These are phyloP conservation scores for Parapsyche elsis DNA, from an alignment of 1,140 invertebrate species.

Conservation along the genomic window DNA sequence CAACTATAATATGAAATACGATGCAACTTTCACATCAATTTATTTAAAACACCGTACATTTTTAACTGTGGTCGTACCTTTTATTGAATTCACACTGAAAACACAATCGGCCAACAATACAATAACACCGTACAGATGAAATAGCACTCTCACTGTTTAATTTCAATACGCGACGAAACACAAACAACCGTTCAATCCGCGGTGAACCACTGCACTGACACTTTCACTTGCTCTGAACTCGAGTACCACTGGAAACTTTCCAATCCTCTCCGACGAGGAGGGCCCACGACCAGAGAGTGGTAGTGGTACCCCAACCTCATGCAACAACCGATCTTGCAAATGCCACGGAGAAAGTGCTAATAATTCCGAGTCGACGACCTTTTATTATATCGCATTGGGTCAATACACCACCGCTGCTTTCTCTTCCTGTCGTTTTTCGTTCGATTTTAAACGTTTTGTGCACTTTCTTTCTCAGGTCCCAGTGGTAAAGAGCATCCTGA, in stretches of 20 bases:
- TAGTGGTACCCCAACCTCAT: slow-evolving; percentile 14
- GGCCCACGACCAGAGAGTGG: slow-evolving; percentile 5
- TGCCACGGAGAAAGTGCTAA: slow-evolving; percentile 35
- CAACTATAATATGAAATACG: too few species aligned
- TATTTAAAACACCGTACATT: not conserved
- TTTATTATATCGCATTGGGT: not conserved
- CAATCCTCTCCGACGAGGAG: slow-evolving; percentile 42
- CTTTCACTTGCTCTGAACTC: slow-evolving; percentile 49
- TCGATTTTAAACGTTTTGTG: not conserved
- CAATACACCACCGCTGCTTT: slow-evolving; percentile 20
- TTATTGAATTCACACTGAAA: not conserved
- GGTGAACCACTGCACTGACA: slow-evolving; percentile 49
- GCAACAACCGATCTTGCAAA: slow-evolving; percentile 42
- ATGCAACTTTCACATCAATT: not conserved
- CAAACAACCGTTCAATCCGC: slow-evolving; percentile 27
- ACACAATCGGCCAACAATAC: not conserved
- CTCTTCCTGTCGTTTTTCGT: slow-evolving; percentile 20
- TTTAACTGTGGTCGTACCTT: not conserved
- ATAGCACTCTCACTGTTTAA: slow-evolving; percentile 5
- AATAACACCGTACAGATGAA: too few species aligned
- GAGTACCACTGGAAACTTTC: slow-evolving; percentile 46
- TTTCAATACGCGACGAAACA: not conserved
- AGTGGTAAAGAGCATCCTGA: slow-evolving; percentile 63
- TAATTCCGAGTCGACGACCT: slow-evolving; percentile 25
- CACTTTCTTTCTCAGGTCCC: slow-evolving; percentile 57